Percentiles rank a stretch among this genome's conserved stretches.
These are phyloP conservation scores for Fopius arisanus DNA, from an alignment of 1,140 invertebrate genomes.

Conservation along the genomic window DNA sequence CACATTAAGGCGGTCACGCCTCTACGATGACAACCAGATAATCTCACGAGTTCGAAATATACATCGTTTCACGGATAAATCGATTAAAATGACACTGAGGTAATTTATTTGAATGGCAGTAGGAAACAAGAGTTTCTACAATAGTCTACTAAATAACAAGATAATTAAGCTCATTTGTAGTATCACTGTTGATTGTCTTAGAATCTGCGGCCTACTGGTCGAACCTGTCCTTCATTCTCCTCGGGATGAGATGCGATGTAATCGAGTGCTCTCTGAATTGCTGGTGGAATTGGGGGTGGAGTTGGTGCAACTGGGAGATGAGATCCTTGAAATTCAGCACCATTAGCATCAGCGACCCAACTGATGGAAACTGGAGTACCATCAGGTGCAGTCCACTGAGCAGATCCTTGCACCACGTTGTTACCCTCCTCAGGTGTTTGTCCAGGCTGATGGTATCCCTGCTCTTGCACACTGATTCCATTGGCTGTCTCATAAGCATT, in stretches of 20 bases:
- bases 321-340: constrained; percentile 73
- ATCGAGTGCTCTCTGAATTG: constrained; percentile 52
- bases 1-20: constrained; percentile 21
- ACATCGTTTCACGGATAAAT: not conserved
- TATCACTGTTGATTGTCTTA: not conserved
- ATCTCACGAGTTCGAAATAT: not conserved
- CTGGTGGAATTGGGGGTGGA: constrained; percentile 53
- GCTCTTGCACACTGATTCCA: constrained; percentile 66
- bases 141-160: not conserved
- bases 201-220: not conserved
- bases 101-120: not conserved
- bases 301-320: constrained; percentile 64
- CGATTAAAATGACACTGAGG: not conserved
- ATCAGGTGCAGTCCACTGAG: constrained; percentile 72
- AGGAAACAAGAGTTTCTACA: not conserved
- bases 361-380: constrained; percentile 70
- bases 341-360: constrained; percentile 78
- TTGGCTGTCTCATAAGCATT: constrained; percentile 67
- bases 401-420: constrained; percentile 69
- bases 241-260: constrained; percentile 47
- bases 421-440: constrained; percentile 54
- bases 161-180: not conserved
- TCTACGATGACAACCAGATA: not conserved
- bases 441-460: constrained; percentile 56
- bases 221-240: not conserved